Conservation (phyloP, 2,113 vertebrate genomes). For the Bothrops jararaca region DNA sequence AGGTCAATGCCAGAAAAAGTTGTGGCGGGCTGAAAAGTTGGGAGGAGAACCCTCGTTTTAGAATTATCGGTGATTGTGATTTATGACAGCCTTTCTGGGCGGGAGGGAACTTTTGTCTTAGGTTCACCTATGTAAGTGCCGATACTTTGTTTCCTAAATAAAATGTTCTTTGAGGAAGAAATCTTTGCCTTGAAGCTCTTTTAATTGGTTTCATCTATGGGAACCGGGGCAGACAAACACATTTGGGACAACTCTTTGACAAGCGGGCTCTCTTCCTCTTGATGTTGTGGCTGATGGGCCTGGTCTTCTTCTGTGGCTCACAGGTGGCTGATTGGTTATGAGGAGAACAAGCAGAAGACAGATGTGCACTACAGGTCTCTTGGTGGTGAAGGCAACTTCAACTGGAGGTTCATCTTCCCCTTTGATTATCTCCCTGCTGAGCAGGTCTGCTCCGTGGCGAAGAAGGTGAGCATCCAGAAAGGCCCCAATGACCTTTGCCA, state of each 20-base stretch:
- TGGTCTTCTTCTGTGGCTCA: neutral
- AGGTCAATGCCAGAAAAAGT: too few species aligned
- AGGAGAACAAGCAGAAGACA: slow-evolving; percentile 91
- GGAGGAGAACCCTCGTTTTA: too few species aligned
- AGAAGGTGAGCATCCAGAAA: slow-evolving; percentile 75
- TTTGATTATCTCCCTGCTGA: slow-evolving; percentile 90
- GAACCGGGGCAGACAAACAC: too few species aligned
- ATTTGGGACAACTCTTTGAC: neutral
- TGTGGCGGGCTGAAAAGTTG: too few species aligned
- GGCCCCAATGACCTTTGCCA: neutral
- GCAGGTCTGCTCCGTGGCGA: slow-evolving; percentile 82
- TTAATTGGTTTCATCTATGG: too few species aligned
- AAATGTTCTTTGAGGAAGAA: too few species aligned
- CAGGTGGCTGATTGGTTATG: slow-evolving; percentile 93
- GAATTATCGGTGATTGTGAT: too few species aligned
- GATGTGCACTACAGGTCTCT: slow-evolving; percentile 96
- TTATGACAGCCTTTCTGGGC: too few species aligned
- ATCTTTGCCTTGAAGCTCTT: too few species aligned
- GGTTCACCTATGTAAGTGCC: too few species aligned
- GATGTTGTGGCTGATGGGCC: accelerated
- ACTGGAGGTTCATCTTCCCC: slow-evolving; percentile 93
- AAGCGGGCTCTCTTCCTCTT: accelerated
- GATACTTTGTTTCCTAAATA: too few species aligned
- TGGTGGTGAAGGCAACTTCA: slow-evolving; percentile 97
- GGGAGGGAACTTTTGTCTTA: too few species aligned